Conservation (phyloP, 1,140 invertebrate genomes). For the Saccostrea cuccullata region DNA sequence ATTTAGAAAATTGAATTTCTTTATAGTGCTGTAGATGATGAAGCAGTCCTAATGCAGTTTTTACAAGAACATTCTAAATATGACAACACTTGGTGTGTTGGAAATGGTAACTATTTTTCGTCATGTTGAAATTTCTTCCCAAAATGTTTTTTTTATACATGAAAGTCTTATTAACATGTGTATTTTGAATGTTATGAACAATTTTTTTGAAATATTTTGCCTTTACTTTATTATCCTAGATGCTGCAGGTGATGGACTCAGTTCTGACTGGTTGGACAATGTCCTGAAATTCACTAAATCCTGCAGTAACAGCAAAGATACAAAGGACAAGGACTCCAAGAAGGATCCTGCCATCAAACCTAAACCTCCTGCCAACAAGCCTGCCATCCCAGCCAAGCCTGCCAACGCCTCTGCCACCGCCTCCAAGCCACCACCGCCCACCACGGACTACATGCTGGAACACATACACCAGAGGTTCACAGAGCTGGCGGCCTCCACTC, state of each 20-base stretch:
- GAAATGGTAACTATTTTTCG: conserved; percentile 12
- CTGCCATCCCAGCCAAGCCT: conserved; percentile 22
- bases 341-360: not conserved
- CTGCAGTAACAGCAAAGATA: conserved; percentile 44
- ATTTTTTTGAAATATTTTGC: not conserved
- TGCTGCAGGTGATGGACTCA: conserved; percentile 49
- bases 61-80: conserved; percentile 61
- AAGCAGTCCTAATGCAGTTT: conserved; percentile 68
- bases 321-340: conserved; percentile 35
- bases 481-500: conserved; percentile 70
- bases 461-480: conserved; percentile 72
- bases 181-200: not conserved
- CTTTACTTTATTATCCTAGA: conserved; percentile 29
- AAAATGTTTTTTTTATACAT: no score
- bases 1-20: conserved; percentile 34
- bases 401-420: not conserved
- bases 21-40: conserved; percentile 64
- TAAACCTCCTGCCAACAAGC: not conserved
- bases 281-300: conserved; percentile 52
- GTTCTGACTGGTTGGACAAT: conserved; percentile 56
- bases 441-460: conserved; percentile 69
- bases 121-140: not conserved
- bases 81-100: not conserved
- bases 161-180: no score
- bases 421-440: conserved; percentile 4